Evolutionary conservation across 2,888 invertebrate genomes (phyloP), one percentile per base, ranked within the genome.

Genomic region (Eubasilissa splendida): DNA sequence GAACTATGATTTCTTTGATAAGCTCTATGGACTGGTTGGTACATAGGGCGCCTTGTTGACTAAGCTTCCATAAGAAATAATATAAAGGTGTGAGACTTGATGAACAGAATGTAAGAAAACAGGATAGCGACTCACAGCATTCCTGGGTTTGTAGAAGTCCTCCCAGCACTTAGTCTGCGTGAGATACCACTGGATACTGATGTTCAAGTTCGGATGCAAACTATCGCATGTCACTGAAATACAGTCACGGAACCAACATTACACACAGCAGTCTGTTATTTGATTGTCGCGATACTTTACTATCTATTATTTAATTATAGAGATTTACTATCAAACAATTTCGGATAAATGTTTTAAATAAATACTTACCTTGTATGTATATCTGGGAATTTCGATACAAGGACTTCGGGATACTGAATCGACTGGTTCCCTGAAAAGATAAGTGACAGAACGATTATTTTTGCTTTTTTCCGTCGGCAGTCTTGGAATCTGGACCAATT

Each of bases 311-410:
- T 10, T n/a, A 2, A 58, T n/a, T 58, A 4, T 4, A 8, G n/a
- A 2, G 42, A 42, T 42, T 42, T 42, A 42, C 42, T 58, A 5
- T 58, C 58, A n/a, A 4, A 4, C 58, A 0, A 58, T 58, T n/a
- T 58, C n/a, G n/a, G 12, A 58, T 58, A 11, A 58, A 11, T 58
- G 11, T 9, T 90, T 58, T n/a, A 4, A 11, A 58, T n/a, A 11
- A 10, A 75, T 42, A 31, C 93, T 92, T 89, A 95, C 95, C 90
- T 88, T 91, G 90, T 76, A 95, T 91, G 86, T 91, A 93, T 80
- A 96, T 91, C 87, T 93, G 92, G 1, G 95, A 93, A 83, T 92
- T 92, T 86, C 93, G 93, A 88, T 93, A 94, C 85, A 96, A 88
- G 77, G 92, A 92, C 89, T 95, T 92, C 89, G 93, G 86, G 89